A percentile compares a stretch with the other conserved stretches of the same genome.
phyloP scores from a whole-genome alignment of 2,113 vertebrate species.

The Crotophaga sulcirostris region DNA sequence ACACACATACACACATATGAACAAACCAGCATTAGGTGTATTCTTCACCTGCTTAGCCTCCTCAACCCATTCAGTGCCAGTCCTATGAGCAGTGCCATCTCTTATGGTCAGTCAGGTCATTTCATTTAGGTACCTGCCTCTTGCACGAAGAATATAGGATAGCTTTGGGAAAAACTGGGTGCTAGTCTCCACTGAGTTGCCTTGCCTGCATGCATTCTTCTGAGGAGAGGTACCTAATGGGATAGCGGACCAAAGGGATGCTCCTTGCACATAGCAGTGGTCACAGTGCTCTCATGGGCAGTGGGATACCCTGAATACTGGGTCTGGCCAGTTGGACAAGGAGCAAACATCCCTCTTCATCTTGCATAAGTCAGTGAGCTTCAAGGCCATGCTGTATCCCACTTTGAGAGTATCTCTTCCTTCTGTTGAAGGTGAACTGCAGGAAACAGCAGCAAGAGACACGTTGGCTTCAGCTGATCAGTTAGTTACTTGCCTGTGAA shows the following conservation, averaged over 20 bases:
- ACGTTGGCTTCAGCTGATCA: background rate
- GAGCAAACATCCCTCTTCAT: background rate
- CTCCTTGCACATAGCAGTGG: background rate
- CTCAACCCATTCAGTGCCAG: background rate
- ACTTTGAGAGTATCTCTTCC: background rate
- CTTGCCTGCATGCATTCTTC: background rate
- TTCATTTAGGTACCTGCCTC: background rate
- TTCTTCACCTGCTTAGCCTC: background rate
- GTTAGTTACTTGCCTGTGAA: background rate
- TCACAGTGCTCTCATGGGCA: background rate
- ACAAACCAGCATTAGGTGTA: background rate
- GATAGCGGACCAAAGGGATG: background rate
- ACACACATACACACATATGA: background rate
- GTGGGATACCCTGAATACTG: background rate
- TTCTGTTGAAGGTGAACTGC: background rate
- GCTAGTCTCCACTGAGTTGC: rapidly evolving
- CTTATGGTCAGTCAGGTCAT: background rate
- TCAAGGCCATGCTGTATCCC: background rate
- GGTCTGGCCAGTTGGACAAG: background rate
- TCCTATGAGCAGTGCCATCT: background rate
- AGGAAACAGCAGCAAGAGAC: background rate
- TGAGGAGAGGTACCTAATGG: background rate
- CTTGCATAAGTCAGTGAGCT: background rate
- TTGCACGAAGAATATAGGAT: background rate
- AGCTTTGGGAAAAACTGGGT: background rate